These are phyloP conservation scores for Genyomyrus donnyi DNA, from an alignment of 2,113 vertebrate species.

Conservation along the genomic window DNA sequence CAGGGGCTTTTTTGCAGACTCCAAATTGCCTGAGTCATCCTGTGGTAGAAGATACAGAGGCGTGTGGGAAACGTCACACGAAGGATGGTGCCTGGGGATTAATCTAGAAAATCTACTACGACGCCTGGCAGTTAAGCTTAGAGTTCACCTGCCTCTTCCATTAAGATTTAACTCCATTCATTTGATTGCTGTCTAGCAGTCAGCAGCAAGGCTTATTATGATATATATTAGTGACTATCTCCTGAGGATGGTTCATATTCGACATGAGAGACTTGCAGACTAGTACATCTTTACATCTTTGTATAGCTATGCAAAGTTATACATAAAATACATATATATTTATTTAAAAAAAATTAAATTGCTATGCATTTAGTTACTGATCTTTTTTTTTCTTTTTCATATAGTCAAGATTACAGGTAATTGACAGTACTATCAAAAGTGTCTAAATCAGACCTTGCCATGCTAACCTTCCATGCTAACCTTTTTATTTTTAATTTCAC, in stretches of 20 bases:
- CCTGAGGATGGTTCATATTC: not conserved
- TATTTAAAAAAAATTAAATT: not conserved
- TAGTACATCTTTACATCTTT: not conserved
- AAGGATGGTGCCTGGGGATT: not conserved
- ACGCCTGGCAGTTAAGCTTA: not conserved
- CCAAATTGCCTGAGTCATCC: not conserved
- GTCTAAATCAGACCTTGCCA: no score
- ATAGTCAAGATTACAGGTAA: no score
- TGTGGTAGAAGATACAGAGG: not conserved
- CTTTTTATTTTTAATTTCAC: not conserved
- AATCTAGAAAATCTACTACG: not conserved
- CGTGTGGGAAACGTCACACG: not conserved
- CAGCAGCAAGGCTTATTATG: not conserved
- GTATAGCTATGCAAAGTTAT: not conserved
- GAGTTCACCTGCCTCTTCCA: not conserved
- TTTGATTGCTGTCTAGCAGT: not conserved
- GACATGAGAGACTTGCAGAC: no score
- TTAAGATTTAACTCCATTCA: not conserved
- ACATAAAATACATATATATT: not conserved
- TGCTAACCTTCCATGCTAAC: not conserved
- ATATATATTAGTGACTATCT: not conserved
- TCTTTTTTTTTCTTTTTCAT: no score
- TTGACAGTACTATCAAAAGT: not conserved
- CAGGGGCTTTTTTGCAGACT: not conserved
- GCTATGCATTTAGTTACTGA: no score